Evolutionary conservation across 2,113 vertebrate genomes (phyloP).

Genomic region (Xiphorhynchus elegans): DNA sequence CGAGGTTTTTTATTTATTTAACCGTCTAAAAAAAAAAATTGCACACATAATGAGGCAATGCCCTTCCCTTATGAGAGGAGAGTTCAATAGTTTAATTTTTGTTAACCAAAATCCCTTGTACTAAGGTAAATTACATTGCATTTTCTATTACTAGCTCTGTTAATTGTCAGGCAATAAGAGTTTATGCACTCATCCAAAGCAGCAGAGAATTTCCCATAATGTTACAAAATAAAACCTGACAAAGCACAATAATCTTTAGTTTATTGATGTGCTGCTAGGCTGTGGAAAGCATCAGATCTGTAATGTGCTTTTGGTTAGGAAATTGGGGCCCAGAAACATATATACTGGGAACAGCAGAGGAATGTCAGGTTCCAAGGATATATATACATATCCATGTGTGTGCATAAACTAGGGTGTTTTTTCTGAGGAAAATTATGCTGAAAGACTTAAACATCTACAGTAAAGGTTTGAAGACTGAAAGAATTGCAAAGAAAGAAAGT

Average conservation of each 20-base stretch:
- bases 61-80: slow-evolving; percentile 76
- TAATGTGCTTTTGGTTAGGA: slow-evolving; percentile 82
- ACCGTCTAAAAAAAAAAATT: neutral
- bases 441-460: slow-evolving; percentile 54
- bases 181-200: slow-evolving; percentile 86
- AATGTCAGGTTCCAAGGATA: slow-evolving; percentile 50
- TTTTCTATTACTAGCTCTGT: slow-evolving; percentile 87
- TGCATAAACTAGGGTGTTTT: slow-evolving; percentile 50
- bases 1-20: slow-evolving; percentile 63
- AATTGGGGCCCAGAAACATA: slow-evolving; percentile 77
- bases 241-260: slow-evolving; percentile 88
- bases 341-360: slow-evolving; percentile 64
- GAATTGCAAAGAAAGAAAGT: neutral
- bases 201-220: slow-evolving; percentile 85
- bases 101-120: slow-evolving; percentile 85
- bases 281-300: slow-evolving; percentile 76
- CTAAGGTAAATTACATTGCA: slow-evolving; percentile 87
- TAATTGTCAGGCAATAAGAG: slow-evolving; percentile 88
- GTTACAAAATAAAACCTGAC: slow-evolving; percentile 88
- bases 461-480: neutral
- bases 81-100: slow-evolving; percentile 91
- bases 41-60: slow-evolving; percentile 73
- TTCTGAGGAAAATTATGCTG: slow-evolving; percentile 42
- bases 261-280: slow-evolving; percentile 83
- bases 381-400: neutral